Percentiles rank a stretch among this genome's conserved stretches.
Conservation (phyloP, 2,113 vertebrate genomes). For the Hipposideros armiger region DNA sequence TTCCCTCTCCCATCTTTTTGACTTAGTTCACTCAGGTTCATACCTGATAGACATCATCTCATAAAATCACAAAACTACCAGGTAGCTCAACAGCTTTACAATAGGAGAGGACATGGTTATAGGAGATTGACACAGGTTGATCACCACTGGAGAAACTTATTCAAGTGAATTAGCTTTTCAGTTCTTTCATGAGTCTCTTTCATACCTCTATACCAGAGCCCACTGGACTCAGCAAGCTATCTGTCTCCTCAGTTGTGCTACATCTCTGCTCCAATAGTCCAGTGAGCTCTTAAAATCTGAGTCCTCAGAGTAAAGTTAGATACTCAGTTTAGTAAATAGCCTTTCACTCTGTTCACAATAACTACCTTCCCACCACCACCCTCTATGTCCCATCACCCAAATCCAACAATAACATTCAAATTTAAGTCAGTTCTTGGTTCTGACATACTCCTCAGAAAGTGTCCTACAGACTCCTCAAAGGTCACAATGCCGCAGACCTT, state of each 20-base stretch:
- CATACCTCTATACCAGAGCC: not conserved
- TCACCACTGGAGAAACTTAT: accelerated
- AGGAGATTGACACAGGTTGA: not conserved
- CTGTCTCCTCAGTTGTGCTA: not conserved
- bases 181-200: not conserved
- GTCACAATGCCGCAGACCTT: not conserved
- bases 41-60: not conserved
- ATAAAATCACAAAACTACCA: not conserved
- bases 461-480: not conserved
- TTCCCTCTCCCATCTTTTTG: not conserved
- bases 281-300: not conserved
- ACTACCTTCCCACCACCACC: not conserved
- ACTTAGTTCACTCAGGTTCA: not conserved
- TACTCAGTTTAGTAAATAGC: not conserved
- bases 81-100: not conserved
- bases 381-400: not conserved
- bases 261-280: not conserved
- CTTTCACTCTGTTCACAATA: not conserved
- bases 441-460: not conserved
- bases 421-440: not conserved
- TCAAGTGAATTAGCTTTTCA: not conserved
- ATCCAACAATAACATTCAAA: not conserved
- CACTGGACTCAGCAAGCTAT: too few species aligned
- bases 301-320: not conserved
- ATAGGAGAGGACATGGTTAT: not conserved